Evolutionary conservation across 1,140 invertebrate genomes (phyloP), one percentile per base, ranked within the genome.

Genomic region (Tenebrio molitor): DNA sequence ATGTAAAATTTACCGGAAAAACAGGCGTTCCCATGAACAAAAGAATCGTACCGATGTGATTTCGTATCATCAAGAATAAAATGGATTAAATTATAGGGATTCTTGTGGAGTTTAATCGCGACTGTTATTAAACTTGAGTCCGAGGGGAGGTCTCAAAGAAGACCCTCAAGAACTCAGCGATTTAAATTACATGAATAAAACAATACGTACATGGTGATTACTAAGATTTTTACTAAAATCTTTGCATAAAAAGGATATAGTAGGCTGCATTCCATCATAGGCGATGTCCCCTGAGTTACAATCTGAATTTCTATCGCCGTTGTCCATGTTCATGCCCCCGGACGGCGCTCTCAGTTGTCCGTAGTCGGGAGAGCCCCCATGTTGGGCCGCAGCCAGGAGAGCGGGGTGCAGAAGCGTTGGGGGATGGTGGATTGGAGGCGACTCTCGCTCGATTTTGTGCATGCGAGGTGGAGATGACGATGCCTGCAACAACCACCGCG

Each of bases 211-310:
- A 75, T 78, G 76, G 21, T 74, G 72, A 15, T 72, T 36, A 76
- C 69, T 74, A 75, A 74, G 66, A 77, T 73, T 76, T 77, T 76
- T 76, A 67, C 71, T 75, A 75, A 76, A 79, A 77, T 77, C 74
- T 79, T 80, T 81, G 80, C 76, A 82, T 88, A 88, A 90, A 94
- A 95, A 95, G 92, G 94, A 95, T 94, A 95, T 95, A 90, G 93
- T 94, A 92, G 93, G 93, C 86, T 93, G 92, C 88, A 94, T 91
- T 84, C 93, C 93, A 84, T 95, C 93, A 88, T 93, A 95, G 78
- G 89, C 89, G 83, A 93, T 91, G 83, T 95, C 93, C 63, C 89
- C 92, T 76, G 93, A 94, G 85, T 95, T 95, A 88, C 93, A 94
- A 86, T 95, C 93, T 74, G 92, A 94, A 83, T 91, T 91, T 65